These are phyloP conservation scores for Sisyra terminalis DNA, from an alignment of 2,888 invertebrate species.

Conservation along the genomic window DNA sequence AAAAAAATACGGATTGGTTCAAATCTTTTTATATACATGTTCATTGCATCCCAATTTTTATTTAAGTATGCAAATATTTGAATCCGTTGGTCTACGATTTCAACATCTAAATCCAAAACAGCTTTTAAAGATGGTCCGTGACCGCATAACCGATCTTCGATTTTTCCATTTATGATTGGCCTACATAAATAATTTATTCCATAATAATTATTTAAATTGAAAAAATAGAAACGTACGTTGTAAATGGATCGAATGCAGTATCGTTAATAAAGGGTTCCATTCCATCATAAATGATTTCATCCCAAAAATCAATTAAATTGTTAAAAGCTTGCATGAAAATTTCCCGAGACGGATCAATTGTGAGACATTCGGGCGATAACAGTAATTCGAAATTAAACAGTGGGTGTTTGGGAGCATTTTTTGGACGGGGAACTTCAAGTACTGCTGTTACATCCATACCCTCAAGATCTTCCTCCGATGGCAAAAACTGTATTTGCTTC, in stretches of 20 bases:
- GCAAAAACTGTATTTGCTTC: constrained; percentile 34
- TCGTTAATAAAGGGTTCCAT: constrained; percentile 59
- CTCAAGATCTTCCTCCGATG: constrained; percentile 25
- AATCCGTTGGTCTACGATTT: constrained; percentile 34
- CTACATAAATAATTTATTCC: constrained; percentile 23
- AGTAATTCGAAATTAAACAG: constrained; percentile 42
- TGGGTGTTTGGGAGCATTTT: constrained; percentile 32
- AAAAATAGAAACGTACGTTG: constrained; percentile 36
- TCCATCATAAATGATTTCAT: constrained; percentile 41
- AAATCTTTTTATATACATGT: constrained; percentile 47
- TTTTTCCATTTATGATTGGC: constrained; percentile 68
- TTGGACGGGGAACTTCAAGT: constrained; percentile 31
- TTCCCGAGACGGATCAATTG: constrained; percentile 42
- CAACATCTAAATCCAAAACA: constrained; percentile 49
- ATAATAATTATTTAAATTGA: background rate
- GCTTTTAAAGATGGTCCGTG: constrained; percentile 52
- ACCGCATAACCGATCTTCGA: constrained; percentile 60
- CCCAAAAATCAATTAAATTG: constrained; percentile 46
- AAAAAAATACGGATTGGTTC: constrained; percentile 47
- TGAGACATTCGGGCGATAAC: constrained; percentile 21
- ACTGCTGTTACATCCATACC: constrained; percentile 28
- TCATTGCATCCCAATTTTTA: constrained; percentile 42
- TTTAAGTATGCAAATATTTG: constrained; percentile 39
- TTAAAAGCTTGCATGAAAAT: constrained; percentile 38
- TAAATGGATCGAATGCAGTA: constrained; percentile 50